Conservation (phyloP, 2,888 invertebrate genomes). For the Lathronympha strigana region DNA sequence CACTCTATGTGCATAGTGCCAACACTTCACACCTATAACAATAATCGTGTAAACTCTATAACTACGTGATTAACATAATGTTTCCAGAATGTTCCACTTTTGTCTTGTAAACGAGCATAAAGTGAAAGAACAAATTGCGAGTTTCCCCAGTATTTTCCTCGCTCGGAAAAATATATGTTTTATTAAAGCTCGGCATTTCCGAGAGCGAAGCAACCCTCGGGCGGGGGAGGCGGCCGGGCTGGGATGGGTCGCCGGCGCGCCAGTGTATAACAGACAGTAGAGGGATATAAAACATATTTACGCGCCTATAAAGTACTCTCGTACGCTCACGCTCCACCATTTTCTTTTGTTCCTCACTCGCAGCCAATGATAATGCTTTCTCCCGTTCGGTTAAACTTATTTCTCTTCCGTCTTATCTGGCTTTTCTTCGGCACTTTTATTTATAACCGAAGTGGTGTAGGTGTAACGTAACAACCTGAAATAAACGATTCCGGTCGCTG, state of each 20-base stretch:
- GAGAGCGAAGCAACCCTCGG: slow-evolving; percentile 80
- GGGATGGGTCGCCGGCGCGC: slow-evolving; percentile 71
- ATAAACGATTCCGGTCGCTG: slow-evolving; percentile 70
- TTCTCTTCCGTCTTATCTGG: slow-evolving; percentile 81
- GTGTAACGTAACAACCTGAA: slow-evolving; percentile 72
- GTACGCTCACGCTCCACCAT: slow-evolving; percentile 82
- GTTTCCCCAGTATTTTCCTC: slow-evolving; percentile 84
- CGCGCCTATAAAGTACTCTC: slow-evolving; percentile 85
- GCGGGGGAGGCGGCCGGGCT: slow-evolving; percentile 60
- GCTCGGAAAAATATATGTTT: slow-evolving; percentile 85
- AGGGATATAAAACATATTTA: slow-evolving; percentile 85
- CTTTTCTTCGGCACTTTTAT: slow-evolving; percentile 80
- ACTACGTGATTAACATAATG: slow-evolving; percentile 83
- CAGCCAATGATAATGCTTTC: slow-evolving; percentile 83
- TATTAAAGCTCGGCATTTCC: slow-evolving; percentile 85
- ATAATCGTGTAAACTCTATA: slow-evolving; percentile 49
- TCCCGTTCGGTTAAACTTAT: slow-evolving; percentile 83
- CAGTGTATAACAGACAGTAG: slow-evolving; percentile 84
- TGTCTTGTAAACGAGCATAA: slow-evolving; percentile 85
- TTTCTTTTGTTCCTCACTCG: slow-evolving; percentile 83
- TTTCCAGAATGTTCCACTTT: slow-evolving; percentile 83
- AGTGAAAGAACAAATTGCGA: slow-evolving; percentile 85
- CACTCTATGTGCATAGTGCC: slow-evolving; percentile 33
- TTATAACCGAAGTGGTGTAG: slow-evolving; percentile 77
- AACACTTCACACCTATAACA: slow-evolving; percentile 39